Evolutionary conservation across 2,797 vertebrate species (phyloP), one percentile per base, ranked within the genome.

Genomic region (Gymnothorax javanicus): DNA sequence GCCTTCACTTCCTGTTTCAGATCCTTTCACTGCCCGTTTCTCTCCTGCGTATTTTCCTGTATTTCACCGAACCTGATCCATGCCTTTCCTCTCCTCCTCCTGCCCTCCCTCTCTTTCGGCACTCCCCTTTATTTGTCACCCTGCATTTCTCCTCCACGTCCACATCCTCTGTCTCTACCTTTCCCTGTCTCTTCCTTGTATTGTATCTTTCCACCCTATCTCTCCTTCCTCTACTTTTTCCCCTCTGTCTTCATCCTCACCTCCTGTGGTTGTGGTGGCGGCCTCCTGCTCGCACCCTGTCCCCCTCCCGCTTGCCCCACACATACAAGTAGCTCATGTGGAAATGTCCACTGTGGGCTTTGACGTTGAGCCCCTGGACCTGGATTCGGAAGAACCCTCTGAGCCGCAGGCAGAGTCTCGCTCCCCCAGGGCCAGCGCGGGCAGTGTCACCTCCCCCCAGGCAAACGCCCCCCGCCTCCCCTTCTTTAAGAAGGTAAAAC

Each of bases 401-500:
- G 96, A 96, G 89, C 94, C 91, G 92, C 94, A 92, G 94, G 94
- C 94, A 89, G 95, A 96, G 88, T 91, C 94, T 92, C 95, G 93
- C 90, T 93, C 93, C 93, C 89, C 96, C 91, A 96, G 97, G 95
- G 95, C 94, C 96, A 97, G 96, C 86, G 96, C 97, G 90, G 97
- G 98, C 96, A 98, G 97, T 89, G 97, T 99, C 92, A 98, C 97
- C 86, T 98, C 98, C 93, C 97, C 98, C 90, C 97, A 97, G 59
- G 97, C 97, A 94, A 97, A 97, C 90, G 90, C 92, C 94, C 97
- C 97, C 93, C 97, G 97, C 93, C 97, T 98, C 94, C 97, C 98
- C 93, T 99, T 99, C 96, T 99, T 99, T 97, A 97, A 97, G 95
- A 97, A 97, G 96, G 96, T 97, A 97, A 97, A 93, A 84, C 90